Conservation (phyloP, 2,113 vertebrate species). For the Puffinus mauretanicus region DNA sequence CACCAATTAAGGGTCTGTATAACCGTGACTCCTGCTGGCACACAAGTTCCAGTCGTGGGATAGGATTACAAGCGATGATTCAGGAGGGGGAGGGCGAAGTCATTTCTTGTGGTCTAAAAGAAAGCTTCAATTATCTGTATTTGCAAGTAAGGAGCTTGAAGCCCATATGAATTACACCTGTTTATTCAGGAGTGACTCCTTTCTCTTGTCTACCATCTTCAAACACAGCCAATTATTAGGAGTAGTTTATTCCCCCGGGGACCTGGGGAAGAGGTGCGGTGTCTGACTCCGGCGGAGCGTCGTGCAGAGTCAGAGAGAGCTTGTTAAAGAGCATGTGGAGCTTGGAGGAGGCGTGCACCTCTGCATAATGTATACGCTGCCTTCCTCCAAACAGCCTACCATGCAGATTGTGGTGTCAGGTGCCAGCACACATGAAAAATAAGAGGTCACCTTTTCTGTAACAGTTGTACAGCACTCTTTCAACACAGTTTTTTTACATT, state of each 20-base stretch:
- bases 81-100: neutral
- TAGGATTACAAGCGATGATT: neutral
- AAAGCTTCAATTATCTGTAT: neutral
- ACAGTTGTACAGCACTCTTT: neutral
- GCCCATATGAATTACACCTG: neutral
- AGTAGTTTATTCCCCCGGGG: neutral
- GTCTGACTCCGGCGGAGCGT: rapidly evolving
- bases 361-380: neutral
- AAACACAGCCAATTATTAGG: neutral
- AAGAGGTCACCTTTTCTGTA: neutral
- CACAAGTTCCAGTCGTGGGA: neutral
- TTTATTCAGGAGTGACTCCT: neutral
- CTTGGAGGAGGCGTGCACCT: neutral
- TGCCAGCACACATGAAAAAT: neutral
- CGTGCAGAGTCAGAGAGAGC: rapidly evolving
- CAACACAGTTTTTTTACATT: neutral
- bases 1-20: neutral
- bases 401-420: neutral
- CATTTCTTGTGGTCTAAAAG: neutral
- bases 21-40: constrained; percentile 6
- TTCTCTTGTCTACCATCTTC: neutral
- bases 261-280: neutral
- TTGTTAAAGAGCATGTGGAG: neutral
- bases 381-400: neutral
- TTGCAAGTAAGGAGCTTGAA: neutral